phyloP scores from a whole-genome alignment of 2,797 vertebrate species.

The Sebastes glaucus region DNA sequence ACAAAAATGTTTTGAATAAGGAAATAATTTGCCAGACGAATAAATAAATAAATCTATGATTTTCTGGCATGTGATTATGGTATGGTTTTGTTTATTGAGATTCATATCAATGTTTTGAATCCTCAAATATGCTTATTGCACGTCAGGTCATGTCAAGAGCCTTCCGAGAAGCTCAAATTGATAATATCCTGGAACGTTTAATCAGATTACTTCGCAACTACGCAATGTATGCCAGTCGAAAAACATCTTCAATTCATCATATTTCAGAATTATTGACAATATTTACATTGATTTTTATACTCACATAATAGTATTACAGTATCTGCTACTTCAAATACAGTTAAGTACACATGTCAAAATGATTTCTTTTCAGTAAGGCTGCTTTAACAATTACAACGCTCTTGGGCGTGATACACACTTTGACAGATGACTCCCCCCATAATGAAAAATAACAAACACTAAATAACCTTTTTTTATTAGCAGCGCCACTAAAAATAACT shows the following conservation, averaged over 20 bases:
- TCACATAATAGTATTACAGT: not conserved
- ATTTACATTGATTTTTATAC: not conserved
- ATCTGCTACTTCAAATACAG: not conserved
- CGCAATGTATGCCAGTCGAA: not conserved
- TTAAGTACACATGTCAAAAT: not conserved
- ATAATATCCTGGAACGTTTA: slow-evolving; percentile 33
- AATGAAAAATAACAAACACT: slow-evolving; percentile 28
- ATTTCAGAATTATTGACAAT: not conserved
- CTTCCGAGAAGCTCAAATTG: not conserved
- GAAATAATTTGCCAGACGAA: not conserved
- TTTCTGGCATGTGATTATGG: not conserved
- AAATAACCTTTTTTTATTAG: slow-evolving; percentile 25
- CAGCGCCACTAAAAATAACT: slow-evolving; percentile 31
- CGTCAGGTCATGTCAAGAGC: slow-evolving; percentile 26
- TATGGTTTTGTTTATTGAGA: slow-evolving; percentile 3
- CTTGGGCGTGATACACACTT: not conserved
- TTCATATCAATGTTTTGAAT: slow-evolving; percentile 22
- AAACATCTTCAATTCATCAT: not conserved
- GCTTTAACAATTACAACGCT: not conserved
- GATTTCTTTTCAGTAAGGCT: not conserved
- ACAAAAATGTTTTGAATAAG: not conserved
- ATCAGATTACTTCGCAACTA: slow-evolving; percentile 1
- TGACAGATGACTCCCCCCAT: not conserved
- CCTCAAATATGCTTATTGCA: not conserved
- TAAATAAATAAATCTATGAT: not conserved